phyloP scores from a whole-genome alignment of 2,797 vertebrate species.

The Ispidina lecontei region DNA sequence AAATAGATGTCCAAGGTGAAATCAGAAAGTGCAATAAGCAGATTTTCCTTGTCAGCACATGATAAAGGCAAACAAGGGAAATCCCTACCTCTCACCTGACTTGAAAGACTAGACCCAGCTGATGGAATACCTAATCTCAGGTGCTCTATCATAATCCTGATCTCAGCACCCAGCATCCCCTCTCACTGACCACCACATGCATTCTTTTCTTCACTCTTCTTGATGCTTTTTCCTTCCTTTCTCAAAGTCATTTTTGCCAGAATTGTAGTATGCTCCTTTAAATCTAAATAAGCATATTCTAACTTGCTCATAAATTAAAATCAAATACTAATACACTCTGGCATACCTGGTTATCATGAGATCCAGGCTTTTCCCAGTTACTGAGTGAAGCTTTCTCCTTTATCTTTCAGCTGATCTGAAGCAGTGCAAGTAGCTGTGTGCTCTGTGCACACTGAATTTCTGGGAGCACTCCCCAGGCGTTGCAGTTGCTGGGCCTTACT shows the following conservation, averaged over 20 bases:
- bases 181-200: background rate
- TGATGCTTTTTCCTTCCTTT: background rate
- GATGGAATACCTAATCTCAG: background rate
- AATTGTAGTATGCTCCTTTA: background rate
- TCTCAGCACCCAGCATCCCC: background rate
- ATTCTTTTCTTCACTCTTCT: background rate
- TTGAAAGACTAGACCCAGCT: background rate
- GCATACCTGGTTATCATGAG: background rate
- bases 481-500: background rate
- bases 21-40: background rate
- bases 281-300: background rate
- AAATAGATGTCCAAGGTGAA: background rate
- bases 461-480: background rate
- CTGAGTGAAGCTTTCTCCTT: background rate
- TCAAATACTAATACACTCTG: background rate
- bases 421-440: background rate
- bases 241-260: background rate
- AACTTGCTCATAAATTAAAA: background rate
- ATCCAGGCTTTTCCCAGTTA: background rate
- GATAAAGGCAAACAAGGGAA: no score
- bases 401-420: background rate
- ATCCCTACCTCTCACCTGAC: background rate
- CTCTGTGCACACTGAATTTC: background rate
- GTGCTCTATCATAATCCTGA: no score
- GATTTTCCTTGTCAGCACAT: background rate